Conservation (phyloP, 2,113 vertebrate genomes). For the Phasianus colchicus region DNA sequence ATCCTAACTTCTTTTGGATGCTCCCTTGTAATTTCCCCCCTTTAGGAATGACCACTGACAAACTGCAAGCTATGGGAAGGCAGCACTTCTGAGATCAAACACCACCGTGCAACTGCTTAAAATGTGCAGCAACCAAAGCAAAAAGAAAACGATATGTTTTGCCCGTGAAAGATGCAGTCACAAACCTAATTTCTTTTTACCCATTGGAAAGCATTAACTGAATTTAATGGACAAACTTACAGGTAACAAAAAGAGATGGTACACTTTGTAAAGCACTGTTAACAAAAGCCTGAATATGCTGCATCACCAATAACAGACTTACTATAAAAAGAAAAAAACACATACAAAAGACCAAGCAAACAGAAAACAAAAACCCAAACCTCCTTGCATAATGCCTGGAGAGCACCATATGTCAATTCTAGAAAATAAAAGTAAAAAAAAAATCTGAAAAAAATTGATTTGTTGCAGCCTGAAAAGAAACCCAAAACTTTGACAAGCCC, state of each 20-base stretch:
- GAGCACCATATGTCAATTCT: not conserved
- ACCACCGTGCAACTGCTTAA: not conserved
- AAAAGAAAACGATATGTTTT: not conserved
- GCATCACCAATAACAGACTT: not conserved
- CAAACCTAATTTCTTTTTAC: not conserved
- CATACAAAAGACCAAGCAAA: not conserved
- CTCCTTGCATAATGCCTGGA: not conserved
- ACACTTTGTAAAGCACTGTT: not conserved
- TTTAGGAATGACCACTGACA: not conserved
- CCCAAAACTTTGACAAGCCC: not conserved
- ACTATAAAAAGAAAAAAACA: not conserved
- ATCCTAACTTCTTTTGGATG: accelerated
- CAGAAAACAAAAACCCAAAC: not conserved
- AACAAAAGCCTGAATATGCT: not conserved
- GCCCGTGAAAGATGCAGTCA: not conserved
- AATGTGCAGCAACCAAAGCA: not conserved
- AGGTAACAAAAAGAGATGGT: not conserved
- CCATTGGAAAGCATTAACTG: not conserved
- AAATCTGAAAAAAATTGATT: not conserved
- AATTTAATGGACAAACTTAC: not conserved
- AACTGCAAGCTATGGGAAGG: not conserved
- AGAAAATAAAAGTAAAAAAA: not conserved
- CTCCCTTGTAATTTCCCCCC: not conserved
- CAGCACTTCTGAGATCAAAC: not conserved
- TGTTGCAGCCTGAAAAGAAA: not conserved